Conservation (phyloP, 2,888 invertebrate species). For the Drosophila koepferae region DNA sequence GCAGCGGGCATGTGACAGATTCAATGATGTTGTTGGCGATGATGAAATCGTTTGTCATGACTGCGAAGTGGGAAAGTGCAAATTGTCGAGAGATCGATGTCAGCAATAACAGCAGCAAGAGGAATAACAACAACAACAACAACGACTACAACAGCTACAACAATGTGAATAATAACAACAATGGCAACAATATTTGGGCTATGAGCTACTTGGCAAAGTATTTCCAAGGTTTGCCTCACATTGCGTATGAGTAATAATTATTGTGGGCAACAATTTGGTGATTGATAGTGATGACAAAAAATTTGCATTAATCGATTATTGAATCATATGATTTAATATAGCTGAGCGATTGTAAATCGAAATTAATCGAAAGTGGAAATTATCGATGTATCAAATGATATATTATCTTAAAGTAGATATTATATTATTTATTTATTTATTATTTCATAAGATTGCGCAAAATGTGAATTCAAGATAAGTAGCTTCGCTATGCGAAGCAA, state of each 20-base stretch:
- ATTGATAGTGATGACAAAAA: too few relatives aligned
- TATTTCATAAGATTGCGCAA: too few relatives aligned
- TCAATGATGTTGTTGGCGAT: slow-evolving; percentile 24
- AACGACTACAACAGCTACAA: background rate
- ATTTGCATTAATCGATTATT: too few relatives aligned
- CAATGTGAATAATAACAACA: background rate
- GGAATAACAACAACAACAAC: background rate
- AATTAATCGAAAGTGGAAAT: too few relatives aligned
- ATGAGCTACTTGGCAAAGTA: background rate
- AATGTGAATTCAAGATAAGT: too few relatives aligned
- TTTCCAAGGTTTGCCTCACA: slow-evolving; percentile 21
- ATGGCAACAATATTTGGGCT: slow-evolving; percentile 3
- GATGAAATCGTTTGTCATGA: slow-evolving; percentile 44
- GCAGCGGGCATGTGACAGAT: slow-evolving; percentile 33
- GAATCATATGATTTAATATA: too few relatives aligned
- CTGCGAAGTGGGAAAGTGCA: slow-evolving; percentile 9
- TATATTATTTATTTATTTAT: too few relatives aligned
- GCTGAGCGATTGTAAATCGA: too few relatives aligned
- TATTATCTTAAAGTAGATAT: too few relatives aligned
- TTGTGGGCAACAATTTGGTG: background rate
- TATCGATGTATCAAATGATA: too few relatives aligned
- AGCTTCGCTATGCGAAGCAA: too few relatives aligned
- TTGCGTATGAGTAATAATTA: slow-evolving; percentile 53
- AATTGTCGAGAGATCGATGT: slow-evolving; percentile 15
- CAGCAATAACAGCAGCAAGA: background rate